phyloP scores from a whole-genome alignment of 2,797 vertebrate genomes.

The Lutra lutra region DNA sequence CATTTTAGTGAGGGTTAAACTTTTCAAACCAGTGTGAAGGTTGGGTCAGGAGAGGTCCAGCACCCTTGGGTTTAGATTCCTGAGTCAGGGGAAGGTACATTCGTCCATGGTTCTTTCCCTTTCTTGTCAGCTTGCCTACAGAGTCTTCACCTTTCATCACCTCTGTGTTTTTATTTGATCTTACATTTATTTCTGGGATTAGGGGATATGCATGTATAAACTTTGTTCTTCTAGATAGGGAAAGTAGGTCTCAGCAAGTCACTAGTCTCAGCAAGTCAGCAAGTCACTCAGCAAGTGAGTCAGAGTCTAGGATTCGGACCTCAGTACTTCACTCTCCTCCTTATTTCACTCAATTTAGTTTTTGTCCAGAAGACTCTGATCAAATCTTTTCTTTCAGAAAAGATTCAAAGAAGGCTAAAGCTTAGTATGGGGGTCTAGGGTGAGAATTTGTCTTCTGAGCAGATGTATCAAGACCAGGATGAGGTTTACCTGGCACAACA shows the following conservation, averaged over 20 bases:
- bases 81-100: neutral
- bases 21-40: neutral
- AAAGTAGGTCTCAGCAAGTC: neutral
- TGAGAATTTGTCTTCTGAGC: neutral
- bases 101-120: neutral
- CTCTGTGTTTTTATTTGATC: neutral
- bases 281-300: no score
- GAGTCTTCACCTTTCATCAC: neutral
- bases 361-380: neutral
- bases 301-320: neutral
- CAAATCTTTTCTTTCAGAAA: neutral
- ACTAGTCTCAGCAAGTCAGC: neutral
- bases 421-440: neutral
- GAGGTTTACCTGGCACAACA: neutral
- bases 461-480: neutral
- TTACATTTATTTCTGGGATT: neutral
- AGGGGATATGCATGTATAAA: neutral
- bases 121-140: neutral
- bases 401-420: neutral
- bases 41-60: neutral
- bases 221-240: neutral
- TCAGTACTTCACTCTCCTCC: neutral
- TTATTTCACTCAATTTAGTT: neutral
- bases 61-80: neutral
- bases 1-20: slow-evolving; percentile 18